Conservation (phyloP, 2,797 vertebrate species). For the Florisuga fusca region DNA sequence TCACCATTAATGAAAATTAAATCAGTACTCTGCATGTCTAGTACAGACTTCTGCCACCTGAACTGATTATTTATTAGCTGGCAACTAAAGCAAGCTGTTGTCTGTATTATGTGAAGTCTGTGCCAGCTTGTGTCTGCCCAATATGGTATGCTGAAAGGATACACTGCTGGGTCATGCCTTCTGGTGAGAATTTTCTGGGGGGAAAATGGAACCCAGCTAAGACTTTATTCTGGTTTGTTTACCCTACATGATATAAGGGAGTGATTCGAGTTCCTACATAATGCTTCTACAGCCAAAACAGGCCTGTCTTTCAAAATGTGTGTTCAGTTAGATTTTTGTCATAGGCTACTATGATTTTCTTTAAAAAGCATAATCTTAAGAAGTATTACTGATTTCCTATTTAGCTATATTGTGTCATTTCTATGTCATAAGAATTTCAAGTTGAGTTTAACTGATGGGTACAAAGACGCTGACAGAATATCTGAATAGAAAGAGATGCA, state of each 20-base stretch:
- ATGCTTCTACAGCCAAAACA: not conserved
- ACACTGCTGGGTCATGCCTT: not conserved
- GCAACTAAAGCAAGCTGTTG: slow-evolving; percentile 28
- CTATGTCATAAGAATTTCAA: not conserved
- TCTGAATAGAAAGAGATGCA: not conserved
- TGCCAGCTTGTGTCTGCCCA: slow-evolving; percentile 39
- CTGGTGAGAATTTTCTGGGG: not conserved
- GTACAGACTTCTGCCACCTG: slow-evolving; percentile 18
- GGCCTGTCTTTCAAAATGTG: not conserved
- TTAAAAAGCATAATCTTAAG: not conserved
- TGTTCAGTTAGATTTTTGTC: not conserved
- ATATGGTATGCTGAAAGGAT: not conserved
- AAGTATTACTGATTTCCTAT: not conserved
- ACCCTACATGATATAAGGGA: not conserved
- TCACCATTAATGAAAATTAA: not conserved
- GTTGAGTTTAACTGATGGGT: not conserved
- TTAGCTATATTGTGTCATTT: not conserved
- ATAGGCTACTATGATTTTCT: not conserved
- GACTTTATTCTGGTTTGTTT: slow-evolving; percentile 27
- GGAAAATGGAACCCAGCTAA: slow-evolving; percentile 26
- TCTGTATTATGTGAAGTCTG: not conserved
- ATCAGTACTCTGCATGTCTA: not conserved
- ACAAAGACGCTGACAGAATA: not conserved
- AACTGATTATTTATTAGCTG: slow-evolving; percentile 49
- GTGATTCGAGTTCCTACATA: not conserved